These are phyloP conservation scores for Phoxinus dragarum DNA, from an alignment of 2,797 vertebrate species.

Conservation along the genomic window DNA sequence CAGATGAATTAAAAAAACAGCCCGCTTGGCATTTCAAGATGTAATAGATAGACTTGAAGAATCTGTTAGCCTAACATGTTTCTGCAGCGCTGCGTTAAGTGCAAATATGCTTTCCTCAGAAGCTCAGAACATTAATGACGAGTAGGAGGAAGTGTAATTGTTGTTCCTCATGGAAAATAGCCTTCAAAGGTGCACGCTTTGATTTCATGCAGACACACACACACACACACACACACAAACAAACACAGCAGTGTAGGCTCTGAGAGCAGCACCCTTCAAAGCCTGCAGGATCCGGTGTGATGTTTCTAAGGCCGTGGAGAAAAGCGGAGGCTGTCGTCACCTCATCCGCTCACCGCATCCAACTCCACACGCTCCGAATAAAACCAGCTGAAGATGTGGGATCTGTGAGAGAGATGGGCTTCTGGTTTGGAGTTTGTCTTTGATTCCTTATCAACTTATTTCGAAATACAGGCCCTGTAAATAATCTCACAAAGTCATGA, in stretches of 20 bases:
- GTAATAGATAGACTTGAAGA: slow-evolving; percentile 10
- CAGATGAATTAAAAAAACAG: not conserved
- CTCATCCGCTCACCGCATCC: slow-evolving; percentile 37
- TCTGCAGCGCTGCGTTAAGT: not conserved
- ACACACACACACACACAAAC: slow-evolving; percentile 4
- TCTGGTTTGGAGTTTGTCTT: not conserved
- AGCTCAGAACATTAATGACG: slow-evolving; percentile 20
- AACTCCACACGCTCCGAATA: not conserved
- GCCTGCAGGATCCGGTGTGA: slow-evolving; percentile 20
- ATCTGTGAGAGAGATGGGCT: not conserved
- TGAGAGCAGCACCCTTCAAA: slow-evolving; percentile 51
- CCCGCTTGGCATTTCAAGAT: not conserved
- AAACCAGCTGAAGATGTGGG: not conserved
- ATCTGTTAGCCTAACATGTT: not conserved
- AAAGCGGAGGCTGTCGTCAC: not conserved
- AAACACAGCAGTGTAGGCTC: slow-evolving; percentile 9
- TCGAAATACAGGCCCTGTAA: no score
- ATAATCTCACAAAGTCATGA: no score
- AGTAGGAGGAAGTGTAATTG: slow-evolving; percentile 38
- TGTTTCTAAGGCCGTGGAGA: slow-evolving; percentile 40
- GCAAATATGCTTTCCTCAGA: slow-evolving; percentile 13
- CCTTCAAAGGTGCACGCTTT: slow-evolving; percentile 14
- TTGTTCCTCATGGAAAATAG: slow-evolving; percentile 5
- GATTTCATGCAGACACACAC: slow-evolving; percentile 21
- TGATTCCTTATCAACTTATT: not conserved